Conservation (phyloP, 2,888 invertebrate genomes). For the Dryomyza anilis region DNA sequence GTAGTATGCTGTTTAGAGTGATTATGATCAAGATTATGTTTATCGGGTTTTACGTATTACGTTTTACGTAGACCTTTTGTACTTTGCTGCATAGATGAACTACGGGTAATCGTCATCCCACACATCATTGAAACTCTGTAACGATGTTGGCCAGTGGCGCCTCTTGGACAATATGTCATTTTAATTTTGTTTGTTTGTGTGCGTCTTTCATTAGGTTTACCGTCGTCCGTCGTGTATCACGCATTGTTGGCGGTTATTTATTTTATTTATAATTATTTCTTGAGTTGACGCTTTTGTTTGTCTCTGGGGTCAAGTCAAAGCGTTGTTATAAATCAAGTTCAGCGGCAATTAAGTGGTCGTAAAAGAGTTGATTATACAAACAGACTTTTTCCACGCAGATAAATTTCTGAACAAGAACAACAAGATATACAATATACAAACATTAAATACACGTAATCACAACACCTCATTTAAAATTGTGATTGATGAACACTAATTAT, state of each 20-base stretch:
- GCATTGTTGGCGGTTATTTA: too few species aligned
- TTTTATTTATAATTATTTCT: conserved; percentile 4
- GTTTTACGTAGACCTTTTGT: too few species aligned
- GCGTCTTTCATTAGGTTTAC: too few species aligned
- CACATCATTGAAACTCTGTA: background rate
- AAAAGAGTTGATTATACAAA: background rate
- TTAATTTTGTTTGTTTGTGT: conserved; percentile 5
- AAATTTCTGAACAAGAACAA: too few species aligned
- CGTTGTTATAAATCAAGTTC: background rate
- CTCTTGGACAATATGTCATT: conserved; percentile 12
- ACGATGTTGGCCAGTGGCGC: conserved; percentile 4
- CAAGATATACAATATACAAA: background rate
- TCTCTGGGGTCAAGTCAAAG: background rate
- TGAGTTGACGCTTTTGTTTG: conserved; percentile 12
- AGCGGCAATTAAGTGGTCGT: background rate
- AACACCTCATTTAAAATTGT: conserved; percentile 14
- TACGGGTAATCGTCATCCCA: background rate
- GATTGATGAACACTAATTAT: conserved; percentile 7
- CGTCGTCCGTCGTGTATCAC: too few species aligned
- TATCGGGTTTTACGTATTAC: background rate
- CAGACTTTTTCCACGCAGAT: too few species aligned
- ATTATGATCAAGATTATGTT: background rate
- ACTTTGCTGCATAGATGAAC: too few species aligned
- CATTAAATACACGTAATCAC: background rate
- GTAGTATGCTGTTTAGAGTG: background rate